phyloP scores from a whole-genome alignment of 1,140 invertebrate species.

The Cylas formicarius region DNA sequence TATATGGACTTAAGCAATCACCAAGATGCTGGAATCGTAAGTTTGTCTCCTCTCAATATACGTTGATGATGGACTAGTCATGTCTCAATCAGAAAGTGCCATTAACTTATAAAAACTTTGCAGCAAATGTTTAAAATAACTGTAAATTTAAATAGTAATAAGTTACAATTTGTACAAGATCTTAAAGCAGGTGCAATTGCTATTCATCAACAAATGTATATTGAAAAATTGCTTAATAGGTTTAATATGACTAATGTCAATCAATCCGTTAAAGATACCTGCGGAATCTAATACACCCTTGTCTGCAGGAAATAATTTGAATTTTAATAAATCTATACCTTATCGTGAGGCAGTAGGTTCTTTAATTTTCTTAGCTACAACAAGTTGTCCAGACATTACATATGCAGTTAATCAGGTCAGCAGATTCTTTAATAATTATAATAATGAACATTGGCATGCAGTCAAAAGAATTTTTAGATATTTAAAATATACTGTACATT shows the following conservation, averaged over 20 bases:
- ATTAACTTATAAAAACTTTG: background rate
- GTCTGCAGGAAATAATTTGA: background rate
- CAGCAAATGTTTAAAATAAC: background rate
- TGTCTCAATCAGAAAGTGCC: background rate
- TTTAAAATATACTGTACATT: constrained; percentile 35
- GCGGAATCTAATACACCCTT: constrained; percentile 1
- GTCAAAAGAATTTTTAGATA: constrained; percentile 41
- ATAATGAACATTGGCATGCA: constrained; percentile 30
- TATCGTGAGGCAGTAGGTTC: constrained; percentile 37
- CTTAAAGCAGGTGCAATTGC: constrained; percentile 3
- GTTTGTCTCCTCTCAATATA: constrained; percentile 5
- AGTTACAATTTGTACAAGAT: background rate
- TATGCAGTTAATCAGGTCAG: constrained; percentile 35
- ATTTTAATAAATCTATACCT: constrained; percentile 2
- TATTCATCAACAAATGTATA: constrained; percentile 8
- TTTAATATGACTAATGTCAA: constrained; percentile 13
- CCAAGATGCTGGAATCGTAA: constrained; percentile 39
- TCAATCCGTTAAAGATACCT: constrained; percentile 8
- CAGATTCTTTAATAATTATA: constrained; percentile 28
- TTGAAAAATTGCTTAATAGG: constrained; percentile 1
- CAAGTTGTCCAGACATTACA: constrained; percentile 40
- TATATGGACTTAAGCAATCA: constrained; percentile 45
- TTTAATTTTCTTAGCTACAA: constrained; percentile 38
- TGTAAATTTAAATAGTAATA: constrained; percentile 2
- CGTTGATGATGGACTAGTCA: constrained; percentile 10